These are phyloP conservation scores for Lepus americanus DNA, from an alignment of 2,113 vertebrate species.

Conservation along the genomic window DNA sequence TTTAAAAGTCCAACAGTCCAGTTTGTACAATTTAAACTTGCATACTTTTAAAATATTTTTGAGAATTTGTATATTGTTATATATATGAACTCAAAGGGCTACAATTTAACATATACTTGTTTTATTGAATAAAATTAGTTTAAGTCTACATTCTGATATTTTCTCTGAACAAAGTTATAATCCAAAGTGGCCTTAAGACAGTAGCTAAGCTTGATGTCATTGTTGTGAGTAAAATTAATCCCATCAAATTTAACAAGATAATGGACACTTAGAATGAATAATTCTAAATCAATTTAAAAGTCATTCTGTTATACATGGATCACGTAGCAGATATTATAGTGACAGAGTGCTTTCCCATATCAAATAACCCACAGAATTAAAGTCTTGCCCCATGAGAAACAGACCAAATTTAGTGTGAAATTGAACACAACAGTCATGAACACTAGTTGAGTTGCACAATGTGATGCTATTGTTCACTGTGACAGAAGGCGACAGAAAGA, in stretches of 20 bases:
- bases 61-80: conserved; percentile 46
- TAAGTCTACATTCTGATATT: background rate
- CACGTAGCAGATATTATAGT: conserved; percentile 45
- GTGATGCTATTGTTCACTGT: conserved; percentile 69
- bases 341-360: conserved; percentile 37
- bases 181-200: background rate
- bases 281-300: conserved; percentile 66
- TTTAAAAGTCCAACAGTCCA: conserved; percentile 7
- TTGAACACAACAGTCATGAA: conserved; percentile 73
- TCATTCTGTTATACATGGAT: conserved; percentile 49
- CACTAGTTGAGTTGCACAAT: conserved; percentile 67
- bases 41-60: conserved; percentile 9
- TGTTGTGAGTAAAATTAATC: conserved; percentile 68
- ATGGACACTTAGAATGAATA: conserved; percentile 56
- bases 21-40: background rate
- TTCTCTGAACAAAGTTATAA: background rate
- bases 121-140: conserved; percentile 44
- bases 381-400: conserved; percentile 72
- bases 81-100: conserved; percentile 30
- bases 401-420: conserved; percentile 84
- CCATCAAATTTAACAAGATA: conserved; percentile 39
- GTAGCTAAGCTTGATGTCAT: background rate
- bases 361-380: conserved; percentile 60
- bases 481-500: conserved; percentile 80
- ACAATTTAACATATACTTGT: background rate